These are phyloP conservation scores for Circaetus gallicus DNA, from an alignment of 2,113 vertebrate genomes.

Conservation along the genomic window DNA sequence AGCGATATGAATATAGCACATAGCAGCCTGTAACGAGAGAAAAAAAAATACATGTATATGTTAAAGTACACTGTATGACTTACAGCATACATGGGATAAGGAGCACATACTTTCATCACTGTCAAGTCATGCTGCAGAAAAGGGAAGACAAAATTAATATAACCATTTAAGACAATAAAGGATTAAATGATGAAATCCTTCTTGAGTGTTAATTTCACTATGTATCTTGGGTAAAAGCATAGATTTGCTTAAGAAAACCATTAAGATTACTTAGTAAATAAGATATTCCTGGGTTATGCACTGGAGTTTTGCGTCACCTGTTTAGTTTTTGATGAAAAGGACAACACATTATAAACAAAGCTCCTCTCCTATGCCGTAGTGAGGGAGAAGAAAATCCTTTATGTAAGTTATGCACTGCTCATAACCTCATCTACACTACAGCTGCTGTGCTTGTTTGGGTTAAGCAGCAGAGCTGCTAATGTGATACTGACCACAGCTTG, in stretches of 20 bases:
- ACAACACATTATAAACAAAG: accelerated
- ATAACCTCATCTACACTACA: background rate
- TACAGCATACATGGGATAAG: background rate
- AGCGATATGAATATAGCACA: constrained; percentile 98
- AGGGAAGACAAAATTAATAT: background rate
- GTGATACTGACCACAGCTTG: background rate
- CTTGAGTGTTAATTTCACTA: background rate
- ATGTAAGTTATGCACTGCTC: background rate
- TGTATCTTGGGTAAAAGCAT: background rate
- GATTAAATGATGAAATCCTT: background rate
- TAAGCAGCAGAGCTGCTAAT: background rate
- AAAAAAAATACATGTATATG: background rate
- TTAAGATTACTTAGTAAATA: background rate
- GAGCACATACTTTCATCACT: background rate
- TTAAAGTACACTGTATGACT: background rate
- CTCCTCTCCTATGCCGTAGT: accelerated
- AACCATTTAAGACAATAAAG: background rate
- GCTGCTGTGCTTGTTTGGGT: background rate
- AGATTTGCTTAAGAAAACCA: background rate
- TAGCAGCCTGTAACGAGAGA: constrained; percentile 83
- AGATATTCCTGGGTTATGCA: background rate
- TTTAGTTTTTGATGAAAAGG: background rate
- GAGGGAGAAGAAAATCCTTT: background rate
- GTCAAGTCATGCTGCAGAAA: background rate
- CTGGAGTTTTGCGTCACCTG: background rate